These are phyloP conservation scores for Eulacestoma nigropectus DNA, from an alignment of 2,113 vertebrate genomes.

Conservation along the genomic window DNA sequence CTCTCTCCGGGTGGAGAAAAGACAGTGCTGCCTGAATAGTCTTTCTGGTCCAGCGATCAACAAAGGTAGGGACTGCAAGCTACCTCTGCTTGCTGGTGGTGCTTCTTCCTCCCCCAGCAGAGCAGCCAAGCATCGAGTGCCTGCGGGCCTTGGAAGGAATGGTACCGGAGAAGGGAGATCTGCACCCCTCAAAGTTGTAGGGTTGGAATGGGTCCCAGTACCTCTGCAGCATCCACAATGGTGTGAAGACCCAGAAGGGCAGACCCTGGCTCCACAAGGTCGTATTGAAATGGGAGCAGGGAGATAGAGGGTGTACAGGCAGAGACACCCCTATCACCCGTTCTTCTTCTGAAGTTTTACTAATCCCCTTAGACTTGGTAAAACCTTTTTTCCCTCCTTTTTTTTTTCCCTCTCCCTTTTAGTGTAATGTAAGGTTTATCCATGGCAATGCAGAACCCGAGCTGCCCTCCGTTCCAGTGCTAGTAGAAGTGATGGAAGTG, in stretches of 20 bases:
- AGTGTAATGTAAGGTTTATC: background rate
- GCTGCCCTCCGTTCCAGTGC: background rate
- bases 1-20: background rate
- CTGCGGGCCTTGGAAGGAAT: background rate
- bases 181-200: background rate
- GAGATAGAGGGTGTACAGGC: background rate
- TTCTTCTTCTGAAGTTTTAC: background rate
- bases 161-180: background rate
- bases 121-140: rapidly evolving
- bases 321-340: background rate
- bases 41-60: background rate
- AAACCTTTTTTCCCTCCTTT: rapidly evolving
- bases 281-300: background rate
- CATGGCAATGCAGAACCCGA: background rate
- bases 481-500: background rate
- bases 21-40: rapidly evolving
- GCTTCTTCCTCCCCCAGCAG: background rate
- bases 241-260: background rate
- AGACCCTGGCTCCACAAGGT: background rate
- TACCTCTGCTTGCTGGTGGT: background rate
- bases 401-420: rapidly evolving
- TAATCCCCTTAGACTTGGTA: background rate
- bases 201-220: background rate
- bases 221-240: background rate
- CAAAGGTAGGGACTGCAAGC: background rate